Conservation (phyloP, 2,888 invertebrate genomes). For the Amiota communis region DNA sequence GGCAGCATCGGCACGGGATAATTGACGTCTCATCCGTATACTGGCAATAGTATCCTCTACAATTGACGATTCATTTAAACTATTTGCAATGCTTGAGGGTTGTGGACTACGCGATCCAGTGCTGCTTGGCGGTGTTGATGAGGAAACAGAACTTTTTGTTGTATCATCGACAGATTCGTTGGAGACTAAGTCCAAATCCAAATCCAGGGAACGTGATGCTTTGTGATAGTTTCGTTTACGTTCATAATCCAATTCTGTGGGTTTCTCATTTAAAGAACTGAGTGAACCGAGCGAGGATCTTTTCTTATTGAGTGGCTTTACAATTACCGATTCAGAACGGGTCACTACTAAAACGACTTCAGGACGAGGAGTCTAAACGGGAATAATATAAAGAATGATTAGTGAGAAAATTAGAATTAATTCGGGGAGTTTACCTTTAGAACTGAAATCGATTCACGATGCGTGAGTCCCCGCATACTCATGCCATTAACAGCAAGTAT, state of each 20-base stretch:
- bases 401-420: neutral
- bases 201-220: conserved; percentile 71
- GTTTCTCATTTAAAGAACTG: conserved; percentile 72
- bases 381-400: neutral
- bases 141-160: conserved; percentile 27
- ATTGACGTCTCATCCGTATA: conserved; percentile 68
- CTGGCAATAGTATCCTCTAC: conserved; percentile 63
- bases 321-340: conserved; percentile 74
- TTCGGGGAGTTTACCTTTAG: conserved; percentile 79
- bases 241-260: conserved; percentile 68
- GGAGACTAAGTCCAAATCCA: conserved; percentile 72
- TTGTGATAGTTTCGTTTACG: conserved; percentile 72
- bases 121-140: conserved; percentile 47
- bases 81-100: conserved; percentile 47
- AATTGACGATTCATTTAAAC: conserved; percentile 45
- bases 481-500: conserved; percentile 91
- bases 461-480: conserved; percentile 87
- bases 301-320: conserved; percentile 71
- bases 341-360: conserved; percentile 86
- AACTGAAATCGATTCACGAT: conserved; percentile 88
- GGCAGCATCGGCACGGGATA: conserved; percentile 68
- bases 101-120: conserved; percentile 63
- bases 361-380: conserved; percentile 81
- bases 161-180: conserved; percentile 56
- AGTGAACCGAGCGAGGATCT: conserved; percentile 72